Conservation (phyloP, 2,888 invertebrate species). For the Mycalesis mineus region DNA sequence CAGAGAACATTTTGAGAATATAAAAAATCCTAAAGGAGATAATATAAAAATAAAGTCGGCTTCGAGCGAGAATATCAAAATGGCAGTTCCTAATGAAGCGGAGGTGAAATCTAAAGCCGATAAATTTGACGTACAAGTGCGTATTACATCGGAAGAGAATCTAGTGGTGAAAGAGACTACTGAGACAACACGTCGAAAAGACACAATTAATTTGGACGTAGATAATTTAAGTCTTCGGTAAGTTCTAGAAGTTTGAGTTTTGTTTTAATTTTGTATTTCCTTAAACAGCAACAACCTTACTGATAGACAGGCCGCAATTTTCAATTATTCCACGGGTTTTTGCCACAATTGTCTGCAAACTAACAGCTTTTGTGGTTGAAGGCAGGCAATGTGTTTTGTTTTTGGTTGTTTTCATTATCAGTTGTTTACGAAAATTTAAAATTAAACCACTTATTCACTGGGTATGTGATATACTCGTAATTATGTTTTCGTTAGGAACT, state of each 20-base stretch:
- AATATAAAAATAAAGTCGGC: conserved; percentile 50
- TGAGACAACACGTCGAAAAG: conserved; percentile 54
- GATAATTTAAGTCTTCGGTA: conserved; percentile 76
- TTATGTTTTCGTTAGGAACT: too few relatives aligned
- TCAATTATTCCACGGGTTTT: not conserved
- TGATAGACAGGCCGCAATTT: not conserved
- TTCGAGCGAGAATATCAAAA: conserved; percentile 61
- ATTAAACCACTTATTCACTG: too few relatives aligned
- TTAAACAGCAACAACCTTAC: not conserved
- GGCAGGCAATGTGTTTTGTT: too few relatives aligned
- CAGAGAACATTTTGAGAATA: conserved; percentile 49
- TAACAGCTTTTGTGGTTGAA: too few relatives aligned
- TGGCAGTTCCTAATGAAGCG: conserved; percentile 70
- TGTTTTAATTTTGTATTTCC: not conserved
- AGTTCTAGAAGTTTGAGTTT: conserved; percentile 22
- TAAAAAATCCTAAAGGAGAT: conserved; percentile 44
- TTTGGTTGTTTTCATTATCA: too few relatives aligned
- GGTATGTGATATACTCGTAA: too few relatives aligned
- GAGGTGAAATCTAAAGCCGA: conserved; percentile 63
- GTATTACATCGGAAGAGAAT: conserved; percentile 72
- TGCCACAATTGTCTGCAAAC: not conserved
- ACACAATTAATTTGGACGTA: conserved; percentile 71
- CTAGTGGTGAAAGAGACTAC: conserved; percentile 60
- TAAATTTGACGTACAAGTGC: conserved; percentile 72
- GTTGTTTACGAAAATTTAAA: too few relatives aligned